Conservation (phyloP, 2,113 vertebrate genomes). For the Psilopogon haemacephalus region DNA sequence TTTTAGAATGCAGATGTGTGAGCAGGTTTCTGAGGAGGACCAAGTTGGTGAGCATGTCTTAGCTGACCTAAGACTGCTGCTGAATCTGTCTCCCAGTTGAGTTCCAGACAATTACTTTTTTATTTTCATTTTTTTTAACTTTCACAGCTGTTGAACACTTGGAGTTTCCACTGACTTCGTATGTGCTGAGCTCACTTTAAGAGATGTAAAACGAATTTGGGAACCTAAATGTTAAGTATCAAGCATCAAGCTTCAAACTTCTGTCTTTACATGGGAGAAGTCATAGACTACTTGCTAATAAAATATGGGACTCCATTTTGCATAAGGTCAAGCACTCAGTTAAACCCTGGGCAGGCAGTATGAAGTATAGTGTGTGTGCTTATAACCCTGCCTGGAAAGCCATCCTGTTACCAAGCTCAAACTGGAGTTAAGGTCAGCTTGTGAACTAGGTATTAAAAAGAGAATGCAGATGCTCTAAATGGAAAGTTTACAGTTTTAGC, state of each 20-base stretch:
- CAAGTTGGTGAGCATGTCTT: background rate
- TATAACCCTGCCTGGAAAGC: background rate
- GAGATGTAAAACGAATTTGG: background rate
- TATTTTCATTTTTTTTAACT: background rate
- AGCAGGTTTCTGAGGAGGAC: background rate
- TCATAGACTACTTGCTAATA: background rate
- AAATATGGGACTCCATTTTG: background rate
- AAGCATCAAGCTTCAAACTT: background rate
- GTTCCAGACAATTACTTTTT: background rate
- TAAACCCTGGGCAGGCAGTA: background rate
- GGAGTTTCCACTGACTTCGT: background rate
- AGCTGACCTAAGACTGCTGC: background rate
- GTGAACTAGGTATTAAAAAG: conserved; percentile 47
- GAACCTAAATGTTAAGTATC: background rate
- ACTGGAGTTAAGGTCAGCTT: conserved; percentile 24
- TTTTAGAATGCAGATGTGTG: background rate
- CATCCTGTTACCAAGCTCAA: conserved; percentile 35
- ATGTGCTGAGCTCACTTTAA: background rate
- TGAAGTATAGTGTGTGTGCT: background rate
- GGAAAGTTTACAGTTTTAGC: conserved; percentile 70
- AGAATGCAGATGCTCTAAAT: conserved; percentile 71
- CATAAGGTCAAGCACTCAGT: background rate
- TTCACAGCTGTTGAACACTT: background rate
- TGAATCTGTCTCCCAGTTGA: background rate
- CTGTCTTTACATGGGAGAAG: background rate